These are phyloP conservation scores for Cremastinae sp. DNA, from an alignment of 2,888 invertebrate species.

Conservation along the genomic window DNA sequence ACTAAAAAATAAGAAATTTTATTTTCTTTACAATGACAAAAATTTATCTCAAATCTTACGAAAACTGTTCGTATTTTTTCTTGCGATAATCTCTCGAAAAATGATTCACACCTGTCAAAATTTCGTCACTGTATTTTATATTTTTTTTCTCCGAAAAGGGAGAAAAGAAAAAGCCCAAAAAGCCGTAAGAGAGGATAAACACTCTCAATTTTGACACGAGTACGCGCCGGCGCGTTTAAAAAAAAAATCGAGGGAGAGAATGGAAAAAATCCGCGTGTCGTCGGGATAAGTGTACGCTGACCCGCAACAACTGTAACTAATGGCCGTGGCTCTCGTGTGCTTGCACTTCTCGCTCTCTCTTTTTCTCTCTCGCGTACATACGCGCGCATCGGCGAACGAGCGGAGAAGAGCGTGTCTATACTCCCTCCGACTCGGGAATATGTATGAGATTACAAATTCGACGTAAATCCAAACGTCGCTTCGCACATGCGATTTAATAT, in stretches of 20 bases:
- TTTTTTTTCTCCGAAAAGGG: not conserved
- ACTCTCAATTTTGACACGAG: constrained; percentile 43
- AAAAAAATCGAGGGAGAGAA: constrained; percentile 1
- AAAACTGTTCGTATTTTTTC: too few relatives aligned
- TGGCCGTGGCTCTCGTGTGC: constrained; percentile 47
- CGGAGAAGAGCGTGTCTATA: constrained; percentile 9
- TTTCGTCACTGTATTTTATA: constrained; percentile 17
- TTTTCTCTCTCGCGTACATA: constrained; percentile 10
- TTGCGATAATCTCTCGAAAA: not conserved
- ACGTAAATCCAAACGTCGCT: constrained; percentile 59
- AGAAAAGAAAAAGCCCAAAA: constrained; percentile 24
- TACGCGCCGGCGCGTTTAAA: constrained; percentile 16
- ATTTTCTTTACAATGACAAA: too few relatives aligned
- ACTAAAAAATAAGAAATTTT: too few relatives aligned
- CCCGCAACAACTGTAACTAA: constrained; percentile 61
- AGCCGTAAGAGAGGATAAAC: constrained; percentile 42
- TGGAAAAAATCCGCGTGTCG: constrained; percentile 46
- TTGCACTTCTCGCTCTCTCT: constrained; percentile 41
- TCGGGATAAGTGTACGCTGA: constrained; percentile 55
- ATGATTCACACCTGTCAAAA: constrained; percentile 24
- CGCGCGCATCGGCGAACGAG: constrained; percentile 31
- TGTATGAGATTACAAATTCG: constrained; percentile 62
- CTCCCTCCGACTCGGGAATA: constrained; percentile 53
- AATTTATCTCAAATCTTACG: too few relatives aligned
- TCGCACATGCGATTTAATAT: constrained; percentile 59